phyloP scores from a whole-genome alignment of 2,888 invertebrate genomes.

The Herminia tarsipennalis region DNA sequence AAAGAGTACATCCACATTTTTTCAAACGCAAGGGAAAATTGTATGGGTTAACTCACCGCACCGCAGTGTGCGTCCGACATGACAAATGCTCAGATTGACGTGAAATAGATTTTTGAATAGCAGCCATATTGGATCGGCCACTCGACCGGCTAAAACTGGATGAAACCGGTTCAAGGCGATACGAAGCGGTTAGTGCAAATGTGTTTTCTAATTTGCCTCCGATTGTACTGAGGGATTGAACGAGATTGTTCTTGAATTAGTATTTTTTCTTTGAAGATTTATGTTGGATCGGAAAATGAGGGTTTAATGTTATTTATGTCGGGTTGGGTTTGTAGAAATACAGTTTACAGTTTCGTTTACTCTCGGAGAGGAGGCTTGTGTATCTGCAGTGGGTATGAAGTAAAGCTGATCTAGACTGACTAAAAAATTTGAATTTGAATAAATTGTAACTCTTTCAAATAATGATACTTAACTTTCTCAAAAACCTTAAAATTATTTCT shows the following conservation, averaged over 20 bases:
- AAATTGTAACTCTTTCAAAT: no score
- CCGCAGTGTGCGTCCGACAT: slow-evolving; percentile 47
- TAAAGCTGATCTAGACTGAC: no score
- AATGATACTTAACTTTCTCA: no score
- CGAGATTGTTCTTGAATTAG: slow-evolving; percentile 42
- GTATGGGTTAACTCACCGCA: slow-evolving; percentile 26
- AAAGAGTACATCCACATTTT: slow-evolving; percentile 19
- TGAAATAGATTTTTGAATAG: slow-evolving; percentile 78
- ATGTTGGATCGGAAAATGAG: no score
- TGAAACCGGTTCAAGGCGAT: slow-evolving; percentile 48
- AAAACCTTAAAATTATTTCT: no score
- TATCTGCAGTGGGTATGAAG: no score
- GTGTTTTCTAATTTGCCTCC: slow-evolving; percentile 53
- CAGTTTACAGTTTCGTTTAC: no score
- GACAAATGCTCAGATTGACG: slow-evolving; percentile 79
- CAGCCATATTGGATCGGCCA: slow-evolving; percentile 62
- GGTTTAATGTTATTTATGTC: no score
- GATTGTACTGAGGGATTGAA: slow-evolving; percentile 24
- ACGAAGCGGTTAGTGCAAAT: slow-evolving; percentile 43
- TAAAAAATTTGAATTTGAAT: no score
- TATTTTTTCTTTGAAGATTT: slow-evolving; percentile 10
- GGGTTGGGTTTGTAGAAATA: no score
- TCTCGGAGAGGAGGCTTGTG: no score
- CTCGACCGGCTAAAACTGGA: slow-evolving; percentile 54
- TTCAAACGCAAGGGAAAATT: slow-evolving; percentile 28